Conservation (phyloP, 1,140 invertebrate genomes). For the Camponotus floridanus region DNA sequence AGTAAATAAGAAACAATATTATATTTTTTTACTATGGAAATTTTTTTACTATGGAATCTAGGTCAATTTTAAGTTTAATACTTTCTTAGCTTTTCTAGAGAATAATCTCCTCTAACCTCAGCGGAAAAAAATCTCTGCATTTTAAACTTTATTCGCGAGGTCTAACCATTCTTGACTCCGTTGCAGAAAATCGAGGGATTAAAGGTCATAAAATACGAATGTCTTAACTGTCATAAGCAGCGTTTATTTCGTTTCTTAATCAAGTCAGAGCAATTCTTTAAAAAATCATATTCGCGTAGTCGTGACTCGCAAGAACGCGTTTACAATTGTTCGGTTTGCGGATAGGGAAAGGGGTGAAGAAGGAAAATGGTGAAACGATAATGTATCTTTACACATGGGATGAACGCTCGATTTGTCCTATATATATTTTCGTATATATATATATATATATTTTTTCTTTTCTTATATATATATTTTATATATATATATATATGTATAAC, state of each 20-base stretch:
- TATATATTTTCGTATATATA: slow-evolving; percentile 12
- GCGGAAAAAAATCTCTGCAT: slow-evolving; percentile 9
- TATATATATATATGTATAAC: slow-evolving; percentile 64
- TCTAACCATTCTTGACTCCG: background rate
- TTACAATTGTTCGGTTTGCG: slow-evolving; percentile 64
- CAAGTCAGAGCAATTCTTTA: slow-evolving; percentile 75
- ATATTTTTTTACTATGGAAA: background rate
- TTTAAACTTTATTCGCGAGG: slow-evolving; percentile 20
- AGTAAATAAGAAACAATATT: background rate
- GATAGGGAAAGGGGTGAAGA: background rate
- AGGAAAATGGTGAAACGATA: slow-evolving; percentile 43
- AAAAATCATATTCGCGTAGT: slow-evolving; percentile 76
- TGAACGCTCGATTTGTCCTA: slow-evolving; percentile 63
- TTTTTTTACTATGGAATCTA: no score
- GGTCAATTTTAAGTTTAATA: slow-evolving; percentile 45
- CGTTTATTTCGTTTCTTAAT: slow-evolving; percentile 80
- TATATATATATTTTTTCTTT: slow-evolving; percentile 30
- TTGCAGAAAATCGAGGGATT: background rate
- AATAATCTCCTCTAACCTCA: slow-evolving; percentile 33
- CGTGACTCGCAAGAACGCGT: slow-evolving; percentile 71
- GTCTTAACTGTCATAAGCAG: slow-evolving; percentile 78
- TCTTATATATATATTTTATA: slow-evolving; percentile 4
- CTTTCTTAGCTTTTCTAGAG: background rate
- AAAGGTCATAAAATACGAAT: background rate
- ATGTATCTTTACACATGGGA: slow-evolving; percentile 60